These are phyloP conservation scores for Vireo altiloquus DNA, from an alignment of 2,113 vertebrate genomes.

Conservation along the genomic window DNA sequence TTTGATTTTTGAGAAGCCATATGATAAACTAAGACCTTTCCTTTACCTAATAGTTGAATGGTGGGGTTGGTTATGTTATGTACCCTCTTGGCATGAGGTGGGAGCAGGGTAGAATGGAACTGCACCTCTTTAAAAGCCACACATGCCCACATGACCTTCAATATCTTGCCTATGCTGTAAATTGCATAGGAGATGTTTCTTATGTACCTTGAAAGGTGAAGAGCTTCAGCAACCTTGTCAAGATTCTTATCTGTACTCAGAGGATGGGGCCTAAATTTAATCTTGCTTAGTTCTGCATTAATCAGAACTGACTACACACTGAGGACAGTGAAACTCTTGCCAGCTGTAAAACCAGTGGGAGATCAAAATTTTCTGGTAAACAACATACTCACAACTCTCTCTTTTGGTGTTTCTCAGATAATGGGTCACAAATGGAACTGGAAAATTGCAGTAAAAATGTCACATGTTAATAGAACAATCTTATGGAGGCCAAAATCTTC, in stretches of 20 bases:
- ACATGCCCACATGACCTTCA: not conserved
- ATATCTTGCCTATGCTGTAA: not conserved
- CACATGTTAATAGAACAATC: not conserved
- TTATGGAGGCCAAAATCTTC: not conserved
- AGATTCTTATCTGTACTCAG: slow-evolving; percentile 15
- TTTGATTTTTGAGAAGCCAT: not conserved
- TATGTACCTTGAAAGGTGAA: slow-evolving; percentile 1
- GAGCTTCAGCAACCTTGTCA: not conserved
- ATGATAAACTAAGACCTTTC: not conserved
- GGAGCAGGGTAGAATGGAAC: not conserved
- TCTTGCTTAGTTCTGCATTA: slow-evolving; percentile 43
- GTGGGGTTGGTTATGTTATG: not conserved
- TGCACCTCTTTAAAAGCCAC: not conserved
- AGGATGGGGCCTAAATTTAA: slow-evolving; percentile 26
- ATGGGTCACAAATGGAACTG: not conserved
- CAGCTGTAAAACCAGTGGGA: not conserved
- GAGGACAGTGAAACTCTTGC: not conserved
- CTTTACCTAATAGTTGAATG: not conserved
- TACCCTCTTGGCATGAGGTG: not conserved
- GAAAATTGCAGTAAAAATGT: not conserved
- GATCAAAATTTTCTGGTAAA: not conserved
- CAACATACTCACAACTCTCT: not conserved
- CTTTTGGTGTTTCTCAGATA: not conserved
- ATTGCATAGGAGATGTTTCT: not conserved
- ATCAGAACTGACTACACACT: not conserved